A percentile compares a stretch with the other conserved stretches of the same genome.
These are phyloP conservation scores for Acronicta alni DNA, from an alignment of 2,888 invertebrate genomes.

Conservation along the genomic window DNA sequence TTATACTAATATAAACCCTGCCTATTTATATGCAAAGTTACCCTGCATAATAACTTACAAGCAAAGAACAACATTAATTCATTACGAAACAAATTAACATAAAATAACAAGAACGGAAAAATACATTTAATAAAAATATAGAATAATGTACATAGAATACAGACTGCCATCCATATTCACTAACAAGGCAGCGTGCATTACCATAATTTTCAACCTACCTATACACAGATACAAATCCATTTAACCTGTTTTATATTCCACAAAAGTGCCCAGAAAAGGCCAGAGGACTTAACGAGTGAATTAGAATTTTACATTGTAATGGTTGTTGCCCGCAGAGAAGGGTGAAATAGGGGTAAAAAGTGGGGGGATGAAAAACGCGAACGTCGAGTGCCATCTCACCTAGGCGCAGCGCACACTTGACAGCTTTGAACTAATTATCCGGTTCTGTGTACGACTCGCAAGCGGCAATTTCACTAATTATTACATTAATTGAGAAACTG, in stretches of 20 bases:
- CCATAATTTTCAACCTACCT: conserved; percentile 63
- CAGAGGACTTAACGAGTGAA: conserved; percentile 76
- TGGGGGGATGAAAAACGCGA: conserved; percentile 40
- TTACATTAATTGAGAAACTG: conserved; percentile 53
- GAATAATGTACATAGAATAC: conserved; percentile 46
- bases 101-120: conserved; percentile 50
- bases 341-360: conserved; percentile 54
- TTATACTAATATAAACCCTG: conserved; percentile 22
- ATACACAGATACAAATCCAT: conserved; percentile 68
- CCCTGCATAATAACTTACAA: conserved; percentile 43
- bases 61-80: conserved; percentile 48
- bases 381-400: conserved; percentile 45
- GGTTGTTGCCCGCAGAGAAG: conserved; percentile 54
- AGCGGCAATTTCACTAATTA: conserved; percentile 61
- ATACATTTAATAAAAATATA: conserved; percentile 50
- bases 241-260: conserved; percentile 72
- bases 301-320: conserved; percentile 83
- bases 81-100: conserved; percentile 49
- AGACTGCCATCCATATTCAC: conserved; percentile 52
- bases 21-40: conserved; percentile 42
- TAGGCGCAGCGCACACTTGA: conserved; percentile 51
- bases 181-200: conserved; percentile 58
- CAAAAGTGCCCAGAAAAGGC: conserved; percentile 70
- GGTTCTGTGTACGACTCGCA: conserved; percentile 39
- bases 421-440: conserved; percentile 65